Evolutionary conservation across 2,113 vertebrate genomes (phyloP).

Genomic region (Rousettus leschenaultii): DNA sequence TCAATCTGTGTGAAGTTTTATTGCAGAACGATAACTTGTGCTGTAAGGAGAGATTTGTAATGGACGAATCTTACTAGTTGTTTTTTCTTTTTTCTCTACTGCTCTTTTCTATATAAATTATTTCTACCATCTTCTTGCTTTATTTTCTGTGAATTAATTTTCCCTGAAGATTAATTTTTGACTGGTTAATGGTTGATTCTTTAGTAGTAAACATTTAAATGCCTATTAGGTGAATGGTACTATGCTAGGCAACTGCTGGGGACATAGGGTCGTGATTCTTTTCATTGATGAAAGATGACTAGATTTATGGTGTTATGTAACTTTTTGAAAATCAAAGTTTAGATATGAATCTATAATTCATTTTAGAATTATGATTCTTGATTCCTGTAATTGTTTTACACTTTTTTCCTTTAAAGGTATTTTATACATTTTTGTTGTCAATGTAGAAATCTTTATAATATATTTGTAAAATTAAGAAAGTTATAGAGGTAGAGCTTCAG

Average conservation of each 20-base stretch:
- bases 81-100: not conserved
- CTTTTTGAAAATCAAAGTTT: not conserved
- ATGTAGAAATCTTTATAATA: not conserved
- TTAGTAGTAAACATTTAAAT: not conserved
- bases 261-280: not conserved
- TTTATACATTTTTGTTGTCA: slow-evolving; percentile 13
- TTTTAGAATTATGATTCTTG: not conserved
- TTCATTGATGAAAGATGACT: not conserved
- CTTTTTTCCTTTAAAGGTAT: not conserved
- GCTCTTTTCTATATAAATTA: not conserved
- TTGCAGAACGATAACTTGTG: not conserved
- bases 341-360: not conserved
- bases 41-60: not conserved
- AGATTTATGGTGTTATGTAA: not conserved
- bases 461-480: slow-evolving; percentile 11
- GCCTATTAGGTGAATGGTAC: not conserved
- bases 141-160: slow-evolving; percentile 7
- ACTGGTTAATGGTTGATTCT: not conserved
- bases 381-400: not conserved
- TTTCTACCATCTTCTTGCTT: not conserved
- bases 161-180: not conserved
- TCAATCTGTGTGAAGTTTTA: not conserved
- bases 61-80: not conserved
- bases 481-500: not conserved
- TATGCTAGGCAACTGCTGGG: not conserved